Evolutionary conservation across 2,888 invertebrate genomes (phyloP), one percentile per base, ranked within the genome.

Genomic region (Drosophila paracracens): DNA sequence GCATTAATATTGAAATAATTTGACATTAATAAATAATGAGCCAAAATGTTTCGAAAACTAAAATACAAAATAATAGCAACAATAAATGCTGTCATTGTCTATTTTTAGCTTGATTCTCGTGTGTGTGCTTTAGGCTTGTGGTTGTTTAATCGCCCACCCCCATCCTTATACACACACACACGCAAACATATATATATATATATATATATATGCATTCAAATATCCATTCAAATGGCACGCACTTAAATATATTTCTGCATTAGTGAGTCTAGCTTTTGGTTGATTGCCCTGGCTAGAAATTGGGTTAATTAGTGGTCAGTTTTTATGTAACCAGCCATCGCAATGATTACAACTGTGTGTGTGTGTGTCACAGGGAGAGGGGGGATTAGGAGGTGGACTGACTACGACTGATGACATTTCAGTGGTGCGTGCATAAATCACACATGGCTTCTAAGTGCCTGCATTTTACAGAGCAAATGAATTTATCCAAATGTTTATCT

Each of bases 1-100:
- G 86, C 82, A 83, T 86, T 87, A 82, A 86, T 86, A 86, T 87
- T 78, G 85, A 87, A 87, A 87, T 86, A 86, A 87, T 87, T 85
- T 67, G 74, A 75, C 69, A 79, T 74, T 77, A 80, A 87, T 87
- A 82, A 85, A 79, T 82, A 87, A 85, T 85, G 82, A 86, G 75
- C 73, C 56, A 57, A 66, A 70, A 74, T 68, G 81, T 53, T 60
- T 38, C 38, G 35, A 57, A 66, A 69, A 29, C 68, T 59, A 43
- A 63, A 74, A 69, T 75, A 13, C 53, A 56, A 66, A 57, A 58
- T 21, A 51, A 69, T 61, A 66, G 62, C 56, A 64, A 74, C 80
- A 81, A 75, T 69, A 82, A 83, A 82, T 75, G 77, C 56, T 61
- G 46, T 62, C 60, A 73, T 76, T 80, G 59, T 63, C 50, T 46